Evolutionary conservation across 2,113 vertebrate species (phyloP), one percentile per base, ranked within the genome.

Genomic region (Aegithalos caudatus): DNA sequence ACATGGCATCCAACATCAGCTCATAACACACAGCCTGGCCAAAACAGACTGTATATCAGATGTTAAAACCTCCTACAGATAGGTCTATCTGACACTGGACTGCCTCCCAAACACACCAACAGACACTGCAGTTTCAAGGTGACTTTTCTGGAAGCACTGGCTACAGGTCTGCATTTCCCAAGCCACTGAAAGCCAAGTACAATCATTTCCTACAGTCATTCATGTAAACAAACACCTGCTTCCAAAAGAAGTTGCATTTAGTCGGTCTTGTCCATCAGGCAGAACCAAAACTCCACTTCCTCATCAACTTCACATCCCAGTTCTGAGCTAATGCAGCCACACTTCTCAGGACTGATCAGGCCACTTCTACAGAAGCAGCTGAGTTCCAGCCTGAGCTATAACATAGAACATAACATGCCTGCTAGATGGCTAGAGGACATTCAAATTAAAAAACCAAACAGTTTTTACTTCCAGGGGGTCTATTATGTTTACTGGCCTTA

Each of bases 331-430:
- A 61, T 1, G 21, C 31, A 78, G 79, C 21, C 21, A 27, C 2
- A 3, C n/a, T 53, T 61, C 76, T 40, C 53, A 61, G 29, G 42
- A 84, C 7, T 24, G 48, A 40, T 1, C 31, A 76, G 24, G n/a
- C 71, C 35, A 37, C 28, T 44, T 25, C 37, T 15, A 17, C 3
- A 76, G 60, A 54, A 74, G 14, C 31, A 69, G 21, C 19, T 28
- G 10, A 87, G 45, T 12, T 81, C 45, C 64, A 79, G 4, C 45
- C 8, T 25, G 31, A 82, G 37, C 31, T 60, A 5, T 6, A 71
- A 72, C 22, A 24, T 0, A 13, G 11, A 85, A 37, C 1, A 3
- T 3, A 85, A 37, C 1, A 3, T 3, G 12, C 42, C 64, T 70
- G 33, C 22, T 1, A 74, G 22, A 40, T 8, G 8, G 38, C 35